Base-by-base conservation (phyloP, 2,797 vertebrate species). In the Pterois miles region DNA sequence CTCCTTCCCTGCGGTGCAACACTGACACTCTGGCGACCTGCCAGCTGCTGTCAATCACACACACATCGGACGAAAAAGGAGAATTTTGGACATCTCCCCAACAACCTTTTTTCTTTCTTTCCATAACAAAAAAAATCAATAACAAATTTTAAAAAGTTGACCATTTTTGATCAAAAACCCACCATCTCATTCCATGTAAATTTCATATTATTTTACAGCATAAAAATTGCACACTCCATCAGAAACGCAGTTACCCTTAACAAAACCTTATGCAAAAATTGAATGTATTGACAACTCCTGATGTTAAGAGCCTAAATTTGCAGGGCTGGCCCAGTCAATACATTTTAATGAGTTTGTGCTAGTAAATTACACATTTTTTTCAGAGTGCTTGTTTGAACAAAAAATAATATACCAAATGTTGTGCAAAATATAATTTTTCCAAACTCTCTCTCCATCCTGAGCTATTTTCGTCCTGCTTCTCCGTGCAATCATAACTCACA, bases 351-450 rank as follows among this genome's bases (percentile, higher is more conserved):
- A 31, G 2, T 46, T 40, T 29, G 5, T 48, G 23, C 23, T 36
- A 71, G 43, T 6, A 57, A 68, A 71, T 43, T 1, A 9, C 6
- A 43, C 4, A 3, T 33, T 72, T 43, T 66, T 77, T 86, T 74
- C 43, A 68, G 10, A 76, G 56, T 18, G 8, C 38, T 46, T 46
- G 46, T 72, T 64, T 58, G 20, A 73, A 40, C 56, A 68, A 67
- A 70, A 76, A 68, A 65, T 12, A 75, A 76, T 48, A 23, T 71
- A 76, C n/a, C 59, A 62, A 65, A 66, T 56, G 34, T 29, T 57
- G 6, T 62, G 58, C 33, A 56, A 72, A n/a, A 69, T 50, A 20
- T 31, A 1, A 38, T 14, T 63, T 80, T 69, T 71, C 57, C 57
- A 27, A 48, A 62, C 50, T 23, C 18, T 46, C 18, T 29, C 50